Evolutionary conservation across 2,113 vertebrate genomes (phyloP), one percentile per base, ranked within the genome.

Genomic region (Cathartes aura): DNA sequence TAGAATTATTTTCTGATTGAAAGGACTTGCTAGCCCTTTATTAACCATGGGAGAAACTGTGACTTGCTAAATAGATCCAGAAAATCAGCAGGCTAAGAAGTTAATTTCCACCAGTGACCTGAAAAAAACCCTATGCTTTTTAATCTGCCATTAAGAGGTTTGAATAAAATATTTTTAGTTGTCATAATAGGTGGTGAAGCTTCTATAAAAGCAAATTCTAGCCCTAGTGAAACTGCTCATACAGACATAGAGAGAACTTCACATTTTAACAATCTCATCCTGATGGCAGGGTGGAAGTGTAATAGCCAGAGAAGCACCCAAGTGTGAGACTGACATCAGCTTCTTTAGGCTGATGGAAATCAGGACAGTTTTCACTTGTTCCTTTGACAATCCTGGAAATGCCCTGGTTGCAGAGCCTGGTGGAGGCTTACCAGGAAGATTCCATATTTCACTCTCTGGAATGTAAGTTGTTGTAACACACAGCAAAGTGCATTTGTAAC

Each of bases 51-150:
- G 20, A 93, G 29, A 67, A 95, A 55, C 10, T 58, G 14, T 92
- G 82, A 70, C 22, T 74, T 82, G 6, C 15, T 85, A 71, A 89
- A 89, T 24, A 93, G 36, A 50, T 43, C 40, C 36, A 95, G 40
- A 21, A 93, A 93, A 76, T 94, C 87, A 92, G 38, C 67, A 92
- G 59, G 36, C 71, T 84, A 88, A 94, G 76, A 85, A 90, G 50
- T 58, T 83, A 81, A 87, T 82, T 96, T 95, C 60, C 29, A 73
- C 34, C 48, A 75, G 55, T 67, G 38, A 45, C 8, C 75, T 78
- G 36, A 73, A 94, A 90, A 89, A 90, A 79, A 3, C 0, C 10
- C 34, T 60, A 22, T 3, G 9, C 42, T 86, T 88, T 85, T 95
- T 81, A 87, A 87, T 89, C 75, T 91, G 11, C 23, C 43, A 56